Conservation (phyloP, 2,113 vertebrate genomes). For the Pluvialis apricaria region DNA sequence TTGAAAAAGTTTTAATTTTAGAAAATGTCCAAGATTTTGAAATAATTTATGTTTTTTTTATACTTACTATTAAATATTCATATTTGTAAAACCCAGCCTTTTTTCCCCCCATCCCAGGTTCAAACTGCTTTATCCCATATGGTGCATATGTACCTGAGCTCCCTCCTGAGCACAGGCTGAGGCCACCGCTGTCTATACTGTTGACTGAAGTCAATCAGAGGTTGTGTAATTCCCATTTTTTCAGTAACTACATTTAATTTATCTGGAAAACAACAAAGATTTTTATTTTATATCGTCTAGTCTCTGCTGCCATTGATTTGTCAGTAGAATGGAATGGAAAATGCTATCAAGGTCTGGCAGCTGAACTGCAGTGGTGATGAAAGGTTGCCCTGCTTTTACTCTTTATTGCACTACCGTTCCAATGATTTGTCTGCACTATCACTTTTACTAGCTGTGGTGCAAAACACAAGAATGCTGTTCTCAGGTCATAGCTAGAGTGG, state of each 20-base stretch:
- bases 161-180: background rate
- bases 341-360: background rate
- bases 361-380: background rate
- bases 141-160: background rate
- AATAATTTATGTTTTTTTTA: background rate
- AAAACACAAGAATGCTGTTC: background rate
- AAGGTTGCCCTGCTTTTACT: conserved; percentile 16
- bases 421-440: background rate
- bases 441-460: background rate
- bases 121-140: background rate
- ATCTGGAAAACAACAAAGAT: background rate
- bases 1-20: background rate
- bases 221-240: background rate
- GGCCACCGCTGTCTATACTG: background rate
- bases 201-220: background rate
- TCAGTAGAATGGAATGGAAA: conserved; percentile 36
- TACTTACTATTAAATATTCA: background rate
- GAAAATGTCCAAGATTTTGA: background rate
- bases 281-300: background rate
- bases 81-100: background rate
- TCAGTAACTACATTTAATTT: background rate
- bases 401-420: background rate
- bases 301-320: conserved; percentile 5
- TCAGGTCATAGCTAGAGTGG: background rate
- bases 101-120: background rate